Evolutionary conservation across 35 echinoderm and acorn worm species (phyloP), one percentile per base, ranked within the genome.

Genomic region (Ophioderma brevispina): DNA sequence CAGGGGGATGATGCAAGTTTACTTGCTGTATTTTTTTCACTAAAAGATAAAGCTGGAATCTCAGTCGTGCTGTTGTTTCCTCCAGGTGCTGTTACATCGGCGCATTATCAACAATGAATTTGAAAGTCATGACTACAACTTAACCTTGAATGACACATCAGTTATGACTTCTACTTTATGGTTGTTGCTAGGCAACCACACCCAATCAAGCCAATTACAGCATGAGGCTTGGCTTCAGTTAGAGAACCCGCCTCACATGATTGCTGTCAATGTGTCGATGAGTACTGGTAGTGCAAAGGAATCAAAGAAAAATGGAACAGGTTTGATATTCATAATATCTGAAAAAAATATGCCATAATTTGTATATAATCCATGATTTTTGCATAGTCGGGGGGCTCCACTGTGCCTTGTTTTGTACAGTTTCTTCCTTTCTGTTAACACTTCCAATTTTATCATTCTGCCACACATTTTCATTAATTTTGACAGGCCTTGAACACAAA

Each of bases 51-150:
- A n/a, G n/a, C n/a, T n/a, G n/a, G n/a, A n/a, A n/a, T n/a, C n/a
- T n/a, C n/a, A n/a, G n/a, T n/a, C n/a, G n/a, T n/a, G n/a, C n/a
- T n/a, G n/a, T n/a, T n/a, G n/a, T 46, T 55, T 4, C 40, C 14
- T 64, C 18, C 46, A 94, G 92, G 87, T 94, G 13, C 86, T 94
- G 92, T 75, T 94, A 42, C 92, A 86, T 70, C 92, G 92, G 19
- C 80, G 87, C 19, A 80, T 90, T 21, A 76, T 94, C 38, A 90
- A 84, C 78, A 94, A 94, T 78, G 87, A 89, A 33, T 78, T 79
- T 36, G 36, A 85, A 34, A 76, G 38, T 32, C 75, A 89, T 56
- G 81, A 94, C 28, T 85, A 64, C 87, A 94, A 94, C 82, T 76
- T 94, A 35, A 90, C 92, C 32, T 17, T 94, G 31, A 80, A 89